Evolutionary conservation across 2,888 invertebrate species (phyloP), one percentile per base, ranked within the genome.

Genomic region (Diarsia dahlii): DNA sequence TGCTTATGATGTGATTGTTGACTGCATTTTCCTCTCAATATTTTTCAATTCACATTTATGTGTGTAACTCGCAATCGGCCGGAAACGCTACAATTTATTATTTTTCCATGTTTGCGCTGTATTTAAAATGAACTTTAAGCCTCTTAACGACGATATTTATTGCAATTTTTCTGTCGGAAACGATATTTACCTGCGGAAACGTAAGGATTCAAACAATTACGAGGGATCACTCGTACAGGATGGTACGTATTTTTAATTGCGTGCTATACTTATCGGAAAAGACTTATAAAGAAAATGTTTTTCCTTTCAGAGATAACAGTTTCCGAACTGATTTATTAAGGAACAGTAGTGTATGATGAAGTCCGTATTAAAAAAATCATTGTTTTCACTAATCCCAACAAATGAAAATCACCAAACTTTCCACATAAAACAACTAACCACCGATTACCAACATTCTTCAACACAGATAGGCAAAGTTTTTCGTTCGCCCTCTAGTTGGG

Each of bases 1-100:
- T 95, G 94, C 93, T 93, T 94, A 94, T 94, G 94, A 95, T 94
- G 93, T 93, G 92, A 94, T 94, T 94, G 95, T 95, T 94, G 91
- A 93, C 92, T 92, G 91, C 90, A 91, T 92, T 94, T 93, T 88
- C 84, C 84, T 84, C 72, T 76, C 77, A 76, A 81, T 84, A 86
- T 80, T 80, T 77, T 77, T 74, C 77, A 72, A 76, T 82, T 78
- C 68, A 81, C 64, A 56, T 89, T 80, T 75, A 69, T 74, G 65
- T 60, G 64, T 77, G 65, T 63, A 62, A 65, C 62, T 72, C 46
- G 48, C 48, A 39, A 75, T 50, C 28, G 20, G 63, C 45, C 50
- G 76, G 73, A 71, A 84, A 74, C 62, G 65, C 12, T 71, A 62
- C 28, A 23, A 34, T 56, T 85, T 76, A 34, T 64, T 65, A 62